Evolutionary conservation across 53 echinoderm and acorn worm genomes (phyloP).

Genomic region (Actinopyga echinites): DNA sequence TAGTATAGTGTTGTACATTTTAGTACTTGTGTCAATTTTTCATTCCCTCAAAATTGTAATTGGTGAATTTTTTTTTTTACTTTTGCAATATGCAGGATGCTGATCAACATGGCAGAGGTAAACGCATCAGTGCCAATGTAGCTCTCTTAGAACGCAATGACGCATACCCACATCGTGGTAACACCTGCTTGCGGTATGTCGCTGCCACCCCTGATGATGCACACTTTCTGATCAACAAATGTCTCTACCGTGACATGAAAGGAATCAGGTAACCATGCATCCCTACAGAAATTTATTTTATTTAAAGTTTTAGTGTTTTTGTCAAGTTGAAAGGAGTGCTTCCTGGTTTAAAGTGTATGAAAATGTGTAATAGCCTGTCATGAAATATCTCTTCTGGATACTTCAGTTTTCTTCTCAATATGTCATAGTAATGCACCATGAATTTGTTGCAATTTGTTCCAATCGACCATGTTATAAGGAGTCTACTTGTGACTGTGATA

Average conservation of each 20-base stretch:
- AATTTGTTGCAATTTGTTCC: no score
- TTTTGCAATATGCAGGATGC: conserved; percentile 62
- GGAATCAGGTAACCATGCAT: conserved; percentile 73
- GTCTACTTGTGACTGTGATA: no score
- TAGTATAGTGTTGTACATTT: neutral
- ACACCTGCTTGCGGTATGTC: conserved; percentile 79
- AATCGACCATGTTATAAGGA: no score
- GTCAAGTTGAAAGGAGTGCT: neutral
- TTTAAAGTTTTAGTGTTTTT: neutral
- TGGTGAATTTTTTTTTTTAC: neutral
- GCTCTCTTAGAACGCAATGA: conserved; percentile 83
- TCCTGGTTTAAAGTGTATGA: neutral
- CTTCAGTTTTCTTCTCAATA: no score
- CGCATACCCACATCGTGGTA: conserved; percentile 59
- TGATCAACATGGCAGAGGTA: conserved; percentile 90
- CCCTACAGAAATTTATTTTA: neutral
- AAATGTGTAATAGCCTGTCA: neutral
- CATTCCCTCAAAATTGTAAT: neutral
- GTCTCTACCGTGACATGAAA: conserved; percentile 87
- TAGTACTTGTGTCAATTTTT: neutral
- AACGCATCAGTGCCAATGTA: conserved; percentile 97
- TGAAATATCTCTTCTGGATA: neutral
- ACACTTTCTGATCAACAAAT: conserved; percentile 85
- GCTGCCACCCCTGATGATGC: conserved; percentile 92
- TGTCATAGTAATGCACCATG: no score